These are phyloP conservation scores for Pocillopora grandis DNA, from an alignment of 92 coral and sea anemone species.

Conservation along the genomic window DNA sequence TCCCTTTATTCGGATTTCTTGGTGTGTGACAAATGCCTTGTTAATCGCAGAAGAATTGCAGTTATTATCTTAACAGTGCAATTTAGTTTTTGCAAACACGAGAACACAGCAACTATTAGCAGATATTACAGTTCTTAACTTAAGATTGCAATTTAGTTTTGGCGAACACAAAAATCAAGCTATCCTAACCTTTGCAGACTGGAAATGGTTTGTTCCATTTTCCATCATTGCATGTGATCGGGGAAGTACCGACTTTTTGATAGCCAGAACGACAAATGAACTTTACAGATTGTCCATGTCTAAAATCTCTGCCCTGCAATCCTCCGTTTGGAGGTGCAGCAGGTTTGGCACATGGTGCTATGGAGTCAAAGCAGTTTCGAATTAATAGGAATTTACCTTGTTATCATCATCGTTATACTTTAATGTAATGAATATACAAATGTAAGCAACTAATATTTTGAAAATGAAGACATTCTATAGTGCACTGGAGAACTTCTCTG, in stretches of 20 bases:
- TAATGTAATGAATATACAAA: no score
- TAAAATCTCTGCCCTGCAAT: slow-evolving; percentile 16
- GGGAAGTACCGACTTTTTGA: slow-evolving; percentile 2
- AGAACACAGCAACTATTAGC: no score
- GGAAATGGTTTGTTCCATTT: slow-evolving; percentile 36
- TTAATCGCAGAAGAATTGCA: background rate
- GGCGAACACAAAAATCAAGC: background rate
- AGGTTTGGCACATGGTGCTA: slow-evolving; percentile 47
- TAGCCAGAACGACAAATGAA: slow-evolving; percentile 31
- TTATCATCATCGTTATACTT: no score
- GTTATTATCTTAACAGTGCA: no score
- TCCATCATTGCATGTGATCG: slow-evolving; percentile 33
- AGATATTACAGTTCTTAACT: no score
- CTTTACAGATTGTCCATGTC: slow-evolving; percentile 32
- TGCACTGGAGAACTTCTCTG: no score
- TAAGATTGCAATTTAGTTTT: no score
- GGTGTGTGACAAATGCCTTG: slow-evolving; percentile 23
- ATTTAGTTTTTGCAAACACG: no score
- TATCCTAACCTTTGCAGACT: slow-evolving; percentile 41
- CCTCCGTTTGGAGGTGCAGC: slow-evolving; percentile 28
- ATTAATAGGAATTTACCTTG: no score
- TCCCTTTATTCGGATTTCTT: background rate
- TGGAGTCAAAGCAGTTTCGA: background rate
- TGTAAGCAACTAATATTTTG: no score
- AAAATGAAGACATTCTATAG: no score